Evolutionary conservation across 2,888 invertebrate species (phyloP).

Genomic region (Apotomis turbidana): DNA sequence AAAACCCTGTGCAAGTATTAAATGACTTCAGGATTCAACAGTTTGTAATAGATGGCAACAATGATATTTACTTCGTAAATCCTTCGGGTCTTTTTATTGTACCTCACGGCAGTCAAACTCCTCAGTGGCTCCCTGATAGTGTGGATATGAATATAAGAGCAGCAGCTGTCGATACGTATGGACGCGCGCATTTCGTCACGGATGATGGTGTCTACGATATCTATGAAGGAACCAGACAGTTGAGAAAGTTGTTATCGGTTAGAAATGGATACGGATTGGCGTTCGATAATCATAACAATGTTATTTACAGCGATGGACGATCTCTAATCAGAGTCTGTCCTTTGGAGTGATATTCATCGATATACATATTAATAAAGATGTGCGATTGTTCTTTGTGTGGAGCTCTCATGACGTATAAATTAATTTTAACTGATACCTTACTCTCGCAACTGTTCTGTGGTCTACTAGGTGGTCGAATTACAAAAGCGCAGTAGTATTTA

Average conservation of each 20-base stretch:
- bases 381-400: background rate
- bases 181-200: conserved; percentile 59
- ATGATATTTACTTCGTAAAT: conserved; percentile 60
- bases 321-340: conserved; percentile 14
- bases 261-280: conserved; percentile 63
- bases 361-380: background rate
- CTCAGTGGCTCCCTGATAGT: conserved; percentile 52
- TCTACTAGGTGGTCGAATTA: too few relatives aligned
- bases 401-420: background rate
- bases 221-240: conserved; percentile 50
- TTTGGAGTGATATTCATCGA: background rate
- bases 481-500: too few relatives aligned
- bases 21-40: conserved; percentile 60
- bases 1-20: conserved; percentile 49
- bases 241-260: conserved; percentile 52
- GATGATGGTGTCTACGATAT: conserved; percentile 63
- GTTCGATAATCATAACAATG: conserved; percentile 23
- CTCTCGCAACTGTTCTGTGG: too few relatives aligned
- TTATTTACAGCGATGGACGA: conserved; percentile 24
- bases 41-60: conserved; percentile 56
- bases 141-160: conserved; percentile 56
- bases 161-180: conserved; percentile 55
- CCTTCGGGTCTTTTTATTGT: conserved; percentile 57
- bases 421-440: too few relatives aligned
- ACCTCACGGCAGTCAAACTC: conserved; percentile 49